These are phyloP conservation scores for Geococcyx californianus DNA, from an alignment of 2,113 vertebrate genomes.

Conservation along the genomic window DNA sequence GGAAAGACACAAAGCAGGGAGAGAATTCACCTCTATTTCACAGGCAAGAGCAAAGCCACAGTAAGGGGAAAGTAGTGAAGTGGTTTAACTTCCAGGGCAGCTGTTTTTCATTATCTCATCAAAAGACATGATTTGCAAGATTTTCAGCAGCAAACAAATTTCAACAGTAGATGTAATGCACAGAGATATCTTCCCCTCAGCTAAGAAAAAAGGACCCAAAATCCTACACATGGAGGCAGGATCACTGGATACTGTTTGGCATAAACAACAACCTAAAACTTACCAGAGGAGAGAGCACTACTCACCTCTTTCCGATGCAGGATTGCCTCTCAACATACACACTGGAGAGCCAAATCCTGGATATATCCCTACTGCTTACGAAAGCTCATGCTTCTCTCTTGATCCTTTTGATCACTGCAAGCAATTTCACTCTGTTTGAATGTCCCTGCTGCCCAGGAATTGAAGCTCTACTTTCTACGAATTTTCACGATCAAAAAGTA, in stretches of 20 bases:
- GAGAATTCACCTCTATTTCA: not conserved
- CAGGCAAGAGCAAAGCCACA: not conserved
- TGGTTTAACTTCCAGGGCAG: not conserved
- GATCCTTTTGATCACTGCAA: not conserved
- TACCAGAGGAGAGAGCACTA: not conserved
- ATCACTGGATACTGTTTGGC: not conserved
- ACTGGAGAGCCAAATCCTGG: not conserved
- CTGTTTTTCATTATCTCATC: not conserved
- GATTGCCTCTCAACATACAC: not conserved
- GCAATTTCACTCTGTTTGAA: not conserved
- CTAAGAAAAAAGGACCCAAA: not conserved
- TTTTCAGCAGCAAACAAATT: not conserved
- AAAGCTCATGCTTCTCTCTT: not conserved
- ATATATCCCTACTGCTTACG: not conserved
- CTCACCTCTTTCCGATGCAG: not conserved
- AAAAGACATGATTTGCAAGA: not conserved
- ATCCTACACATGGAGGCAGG: not conserved
- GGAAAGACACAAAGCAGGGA: not conserved
- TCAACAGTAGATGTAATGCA: not conserved
- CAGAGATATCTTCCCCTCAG: not conserved
- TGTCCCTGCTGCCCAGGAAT: not conserved
- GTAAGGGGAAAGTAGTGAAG: not conserved
- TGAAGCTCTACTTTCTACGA: not conserved
- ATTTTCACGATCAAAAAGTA: not conserved
- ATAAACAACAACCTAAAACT: not conserved